Percentiles rank a stretch among this genome's conserved stretches.
These are phyloP conservation scores for Helostoma temminkii DNA, from an alignment of 2,797 vertebrate species.

Conservation along the genomic window DNA sequence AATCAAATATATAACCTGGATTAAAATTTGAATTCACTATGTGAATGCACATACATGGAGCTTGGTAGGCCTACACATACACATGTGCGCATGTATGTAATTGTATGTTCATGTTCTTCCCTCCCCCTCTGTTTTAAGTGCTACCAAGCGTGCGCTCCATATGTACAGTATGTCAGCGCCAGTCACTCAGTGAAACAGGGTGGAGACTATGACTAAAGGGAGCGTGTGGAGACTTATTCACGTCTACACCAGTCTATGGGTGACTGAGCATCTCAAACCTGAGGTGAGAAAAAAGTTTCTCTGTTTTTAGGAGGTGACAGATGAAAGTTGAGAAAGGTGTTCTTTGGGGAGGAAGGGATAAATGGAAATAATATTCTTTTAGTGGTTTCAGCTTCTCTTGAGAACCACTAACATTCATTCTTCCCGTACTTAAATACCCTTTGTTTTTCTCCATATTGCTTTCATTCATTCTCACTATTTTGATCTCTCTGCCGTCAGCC, in stretches of 20 bases:
- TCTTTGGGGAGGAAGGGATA: conserved; percentile 39
- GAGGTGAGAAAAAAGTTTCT: conserved; percentile 53
- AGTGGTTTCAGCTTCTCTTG: conserved; percentile 47
- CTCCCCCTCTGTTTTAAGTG: conserved; percentile 39
- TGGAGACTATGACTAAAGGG: conserved; percentile 4
- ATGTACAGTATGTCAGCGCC: conserved; percentile 73
- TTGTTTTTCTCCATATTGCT: conserved; percentile 26
- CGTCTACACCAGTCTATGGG: conserved; percentile 43
- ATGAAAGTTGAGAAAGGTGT: conserved; percentile 46
- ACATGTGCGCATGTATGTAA: conserved; percentile 13
- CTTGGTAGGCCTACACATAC: no score
- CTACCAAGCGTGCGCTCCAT: conserved; percentile 74
- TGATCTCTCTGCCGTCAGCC: conserved; percentile 41
- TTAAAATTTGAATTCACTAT: no score
- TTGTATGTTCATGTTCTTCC: conserved; percentile 22
- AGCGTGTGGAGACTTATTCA: conserved; percentile 30
- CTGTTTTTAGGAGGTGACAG: conserved; percentile 57
- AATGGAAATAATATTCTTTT: conserved; percentile 62
- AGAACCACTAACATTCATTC: conserved; percentile 45
- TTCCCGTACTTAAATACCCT: conserved; percentile 29
- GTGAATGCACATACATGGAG: no score
- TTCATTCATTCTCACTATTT: conserved; percentile 10
- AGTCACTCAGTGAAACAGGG: conserved; percentile 64
- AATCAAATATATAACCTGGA: no score
- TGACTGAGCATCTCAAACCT: conserved; percentile 57